Conservation (phyloP, 2,113 vertebrate genomes). For the Melospiza melodia region DNA sequence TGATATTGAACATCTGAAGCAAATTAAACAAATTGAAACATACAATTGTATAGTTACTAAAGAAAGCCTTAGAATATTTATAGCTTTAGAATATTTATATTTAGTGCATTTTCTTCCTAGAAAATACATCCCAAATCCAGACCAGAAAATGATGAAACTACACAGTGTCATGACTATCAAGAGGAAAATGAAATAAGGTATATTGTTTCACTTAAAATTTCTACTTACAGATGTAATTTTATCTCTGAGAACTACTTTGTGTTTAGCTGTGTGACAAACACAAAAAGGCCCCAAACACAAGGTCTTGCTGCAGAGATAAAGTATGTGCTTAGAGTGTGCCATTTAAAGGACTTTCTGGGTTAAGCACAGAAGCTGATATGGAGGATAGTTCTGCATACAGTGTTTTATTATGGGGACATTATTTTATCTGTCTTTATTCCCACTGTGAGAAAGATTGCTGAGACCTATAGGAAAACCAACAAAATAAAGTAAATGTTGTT, state of each 20-base stretch:
- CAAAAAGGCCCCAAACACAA: neutral
- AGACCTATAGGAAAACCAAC: neutral
- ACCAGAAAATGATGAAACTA: conserved; percentile 67
- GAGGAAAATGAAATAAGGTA: conserved; percentile 84
- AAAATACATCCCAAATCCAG: conserved; percentile 76
- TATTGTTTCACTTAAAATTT: neutral
- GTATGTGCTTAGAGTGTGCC: neutral
- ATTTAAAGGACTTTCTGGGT: neutral
- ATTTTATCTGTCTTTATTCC: neutral
- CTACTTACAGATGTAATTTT: neutral
- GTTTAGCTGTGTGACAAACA: neutral
- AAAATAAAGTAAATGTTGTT: neutral
- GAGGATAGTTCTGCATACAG: neutral
- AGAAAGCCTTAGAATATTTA: neutral
- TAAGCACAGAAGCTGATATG: neutral
- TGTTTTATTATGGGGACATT: neutral
- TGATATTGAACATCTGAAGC: neutral
- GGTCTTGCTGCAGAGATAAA: neutral
- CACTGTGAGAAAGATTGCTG: neutral
- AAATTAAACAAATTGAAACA: neutral
- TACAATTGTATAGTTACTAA: neutral
- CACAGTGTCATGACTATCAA: conserved; percentile 68
- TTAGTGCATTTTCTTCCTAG: conserved; percentile 58
- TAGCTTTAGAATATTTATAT: neutral
- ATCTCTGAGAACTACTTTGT: neutral